Percentiles rank a stretch among this genome's conserved stretches.
Conservation (phyloP, 1,140 invertebrate species). For the Platyscapa corneri region DNA sequence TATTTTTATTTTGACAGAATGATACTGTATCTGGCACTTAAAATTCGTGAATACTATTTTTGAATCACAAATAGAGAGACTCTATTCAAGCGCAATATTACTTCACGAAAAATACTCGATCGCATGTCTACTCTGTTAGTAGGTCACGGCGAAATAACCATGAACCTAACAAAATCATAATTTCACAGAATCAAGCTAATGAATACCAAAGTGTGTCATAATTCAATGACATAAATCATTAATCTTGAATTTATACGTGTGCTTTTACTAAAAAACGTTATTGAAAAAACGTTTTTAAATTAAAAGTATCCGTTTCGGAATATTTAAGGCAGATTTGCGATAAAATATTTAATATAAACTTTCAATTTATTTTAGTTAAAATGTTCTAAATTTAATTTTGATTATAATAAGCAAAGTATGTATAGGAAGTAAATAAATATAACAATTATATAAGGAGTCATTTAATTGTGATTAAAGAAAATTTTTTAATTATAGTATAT, state of each 20-base stretch:
- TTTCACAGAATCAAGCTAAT: conserved; percentile 39
- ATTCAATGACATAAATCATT: conserved; percentile 19
- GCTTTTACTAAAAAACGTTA: neutral
- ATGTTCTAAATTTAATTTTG: no score
- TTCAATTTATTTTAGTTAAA: no score
- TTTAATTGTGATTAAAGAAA: no score
- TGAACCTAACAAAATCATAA: conserved; percentile 38
- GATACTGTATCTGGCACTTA: neutral
- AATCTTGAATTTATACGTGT: neutral
- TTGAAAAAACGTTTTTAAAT: neutral
- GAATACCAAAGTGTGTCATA: conserved; percentile 31
- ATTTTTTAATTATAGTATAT: no score
- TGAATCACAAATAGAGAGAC: conserved; percentile 18
- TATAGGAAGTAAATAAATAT: no score
- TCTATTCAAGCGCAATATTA: conserved; percentile 33
- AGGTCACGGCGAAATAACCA: conserved; percentile 45
- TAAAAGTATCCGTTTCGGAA: neutral
- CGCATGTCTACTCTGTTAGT: conserved; percentile 24
- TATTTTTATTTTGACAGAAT: conserved; percentile 12
- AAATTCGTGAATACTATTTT: neutral
- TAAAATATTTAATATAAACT: no score
- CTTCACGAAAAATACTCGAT: conserved; percentile 45
- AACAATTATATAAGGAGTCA: no score
- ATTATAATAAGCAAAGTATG: no score
- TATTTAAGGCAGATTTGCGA: no score